A percentile compares a stretch with the other conserved stretches of the same genome.
Evolutionary conservation across 2,113 vertebrate genomes (phyloP).

Genomic region (Rhabdomys dilectus): DNA sequence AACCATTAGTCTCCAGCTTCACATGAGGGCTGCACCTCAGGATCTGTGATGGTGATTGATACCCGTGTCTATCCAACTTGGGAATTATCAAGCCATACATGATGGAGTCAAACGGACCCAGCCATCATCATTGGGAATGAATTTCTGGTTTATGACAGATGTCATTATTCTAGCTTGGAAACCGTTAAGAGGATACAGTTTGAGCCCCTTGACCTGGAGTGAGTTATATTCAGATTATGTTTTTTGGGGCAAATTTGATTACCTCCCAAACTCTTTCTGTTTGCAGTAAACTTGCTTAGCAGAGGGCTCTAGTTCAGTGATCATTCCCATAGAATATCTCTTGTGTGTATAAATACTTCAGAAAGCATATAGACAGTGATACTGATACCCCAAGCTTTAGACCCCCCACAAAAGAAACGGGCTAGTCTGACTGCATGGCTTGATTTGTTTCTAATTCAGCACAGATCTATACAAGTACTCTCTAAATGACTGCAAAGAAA

Average conservation of each 20-base stretch:
- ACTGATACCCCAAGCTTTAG: slow-evolving; percentile 25
- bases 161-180: slow-evolving; percentile 1
- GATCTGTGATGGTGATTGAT: neutral
- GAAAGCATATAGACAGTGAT: neutral
- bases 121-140: neutral
- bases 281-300: neutral
- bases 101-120: neutral
- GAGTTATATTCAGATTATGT: slow-evolving; percentile 43
- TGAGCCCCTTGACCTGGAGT: slow-evolving; percentile 41
- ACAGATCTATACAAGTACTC: slow-evolving; percentile 24
- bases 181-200: slow-evolving; percentile 12
- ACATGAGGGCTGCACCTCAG: neutral
- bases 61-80: neutral
- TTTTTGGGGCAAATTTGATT: slow-evolving; percentile 39
- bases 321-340: slow-evolving; percentile 47
- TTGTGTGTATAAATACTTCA: slow-evolving; percentile 61
- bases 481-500: slow-evolving; percentile 58
- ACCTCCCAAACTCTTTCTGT: neutral
- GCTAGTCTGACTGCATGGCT: neutral
- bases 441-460: slow-evolving; percentile 44
- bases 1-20: neutral
- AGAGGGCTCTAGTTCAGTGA: neutral
- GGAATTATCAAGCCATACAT: neutral
- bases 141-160: neutral
- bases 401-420: neutral